Evolutionary conservation across 2,888 invertebrate genomes (phyloP).

Genomic region (Tenodera sinensis): DNA sequence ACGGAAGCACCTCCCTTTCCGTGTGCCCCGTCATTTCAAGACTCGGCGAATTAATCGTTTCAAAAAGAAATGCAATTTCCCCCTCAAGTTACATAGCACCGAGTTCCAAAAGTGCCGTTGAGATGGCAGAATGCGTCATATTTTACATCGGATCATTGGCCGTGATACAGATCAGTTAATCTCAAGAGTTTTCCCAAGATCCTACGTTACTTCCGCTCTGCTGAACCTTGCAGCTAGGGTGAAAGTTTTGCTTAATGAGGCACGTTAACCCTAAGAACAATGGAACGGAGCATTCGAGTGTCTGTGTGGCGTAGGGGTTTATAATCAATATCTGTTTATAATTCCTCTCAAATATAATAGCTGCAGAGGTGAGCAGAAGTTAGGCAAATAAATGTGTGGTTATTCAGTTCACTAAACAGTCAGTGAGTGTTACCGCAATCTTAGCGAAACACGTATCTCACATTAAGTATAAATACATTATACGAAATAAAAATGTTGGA

Average conservation of each 20-base stretch:
- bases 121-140: not conserved
- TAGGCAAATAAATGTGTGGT: too few relatives aligned
- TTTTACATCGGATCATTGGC: constrained; percentile 11
- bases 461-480: too few relatives aligned
- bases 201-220: not conserved
- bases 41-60: not conserved
- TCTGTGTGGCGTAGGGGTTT: not conserved
- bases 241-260: not conserved
- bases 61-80: not conserved
- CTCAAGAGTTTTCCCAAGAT: not conserved
- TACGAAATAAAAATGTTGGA: too few relatives aligned
- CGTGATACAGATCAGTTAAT: constrained; percentile 1
- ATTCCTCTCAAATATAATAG: too few relatives aligned
- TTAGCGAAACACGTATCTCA: too few relatives aligned
- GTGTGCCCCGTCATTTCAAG: not conserved
- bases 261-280: not conserved
- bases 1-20: too few relatives aligned
- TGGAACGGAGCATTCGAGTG: not conserved
- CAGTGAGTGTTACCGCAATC: too few relatives aligned
- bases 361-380: too few relatives aligned
- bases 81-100: not conserved
- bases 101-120: not conserved
- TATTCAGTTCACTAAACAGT: too few relatives aligned
- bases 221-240: not conserved
- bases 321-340: too few relatives aligned